Percentiles rank a stretch among this genome's conserved stretches.
phyloP scores from a whole-genome alignment of 2,888 invertebrate genomes.

The Empis livida region DNA sequence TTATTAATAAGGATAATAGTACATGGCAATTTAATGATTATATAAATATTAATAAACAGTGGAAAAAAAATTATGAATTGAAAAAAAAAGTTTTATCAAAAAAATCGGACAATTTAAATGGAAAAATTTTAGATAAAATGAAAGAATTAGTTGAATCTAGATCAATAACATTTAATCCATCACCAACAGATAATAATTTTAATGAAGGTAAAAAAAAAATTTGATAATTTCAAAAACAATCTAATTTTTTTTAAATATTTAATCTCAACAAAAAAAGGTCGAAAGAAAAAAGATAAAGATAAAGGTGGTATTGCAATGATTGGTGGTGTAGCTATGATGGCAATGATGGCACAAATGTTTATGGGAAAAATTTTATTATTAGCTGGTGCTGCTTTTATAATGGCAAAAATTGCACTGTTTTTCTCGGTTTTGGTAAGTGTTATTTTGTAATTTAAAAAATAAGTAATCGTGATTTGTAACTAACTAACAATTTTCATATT shows the following conservation, averaged over 20 bases:
- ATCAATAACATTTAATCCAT: constrained; percentile 30
- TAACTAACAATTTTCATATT: no score
- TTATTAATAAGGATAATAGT: constrained; percentile 30
- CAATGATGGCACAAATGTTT: constrained; percentile 51
- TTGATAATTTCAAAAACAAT: neutral
- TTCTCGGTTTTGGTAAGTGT: constrained; percentile 42
- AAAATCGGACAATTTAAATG: constrained; percentile 10
- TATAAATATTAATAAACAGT: constrained; percentile 18
- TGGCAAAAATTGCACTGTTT: constrained; percentile 51
- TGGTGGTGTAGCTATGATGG: constrained; percentile 47
- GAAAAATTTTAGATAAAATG: constrained; percentile 30
- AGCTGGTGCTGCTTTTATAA: constrained; percentile 51
- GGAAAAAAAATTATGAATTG: constrained; percentile 3
- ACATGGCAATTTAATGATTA: constrained; percentile 30
- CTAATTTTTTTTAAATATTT: constrained; percentile 20
- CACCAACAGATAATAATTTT: constrained; percentile 24
- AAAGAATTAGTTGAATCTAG: constrained; percentile 35
- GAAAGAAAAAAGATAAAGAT: constrained; percentile 39
- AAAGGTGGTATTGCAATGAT: constrained; percentile 43
- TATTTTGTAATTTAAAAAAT: neutral
- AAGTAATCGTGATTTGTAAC: neutral
- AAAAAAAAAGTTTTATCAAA: constrained; percentile 3
- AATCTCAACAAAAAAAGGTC: constrained; percentile 37
- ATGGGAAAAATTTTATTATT: constrained; percentile 54
- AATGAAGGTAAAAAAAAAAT: constrained; percentile 16